Evolutionary conservation across 2,797 vertebrate species (phyloP).

Genomic region (Poecilia wingei): DNA sequence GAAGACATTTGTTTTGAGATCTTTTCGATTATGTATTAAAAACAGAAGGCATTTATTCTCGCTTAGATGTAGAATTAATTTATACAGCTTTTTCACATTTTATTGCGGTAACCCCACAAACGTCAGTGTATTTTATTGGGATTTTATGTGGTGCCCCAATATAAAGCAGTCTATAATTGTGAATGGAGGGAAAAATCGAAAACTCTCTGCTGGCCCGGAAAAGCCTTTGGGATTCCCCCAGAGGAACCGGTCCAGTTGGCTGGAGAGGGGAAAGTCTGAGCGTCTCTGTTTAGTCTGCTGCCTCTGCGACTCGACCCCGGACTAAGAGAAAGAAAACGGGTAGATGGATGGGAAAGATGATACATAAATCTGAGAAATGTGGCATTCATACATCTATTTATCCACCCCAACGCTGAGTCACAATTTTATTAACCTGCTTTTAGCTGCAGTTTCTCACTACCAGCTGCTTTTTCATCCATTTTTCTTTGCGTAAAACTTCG

Average conservation of each 20-base stretch:
- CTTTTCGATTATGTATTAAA: neutral
- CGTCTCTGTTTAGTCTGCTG: neutral
- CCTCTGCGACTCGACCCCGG: neutral
- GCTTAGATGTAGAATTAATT: neutral
- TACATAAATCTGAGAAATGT: neutral
- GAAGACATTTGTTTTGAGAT: neutral
- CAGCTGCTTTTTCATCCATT: neutral
- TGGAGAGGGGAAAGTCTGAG: neutral
- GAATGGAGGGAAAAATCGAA: neutral
- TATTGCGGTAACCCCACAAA: neutral
- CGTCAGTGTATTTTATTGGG: neutral
- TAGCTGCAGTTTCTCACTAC: neutral
- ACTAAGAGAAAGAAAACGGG: neutral
- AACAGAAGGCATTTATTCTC: neutral
- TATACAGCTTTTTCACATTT: neutral
- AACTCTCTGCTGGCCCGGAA: neutral
- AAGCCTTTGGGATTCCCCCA: neutral
- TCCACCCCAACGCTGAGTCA: neutral
- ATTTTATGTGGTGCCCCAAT: neutral
- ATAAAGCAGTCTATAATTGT: neutral
- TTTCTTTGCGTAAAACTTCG: neutral
- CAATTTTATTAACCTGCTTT: neutral
- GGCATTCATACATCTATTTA: neutral
- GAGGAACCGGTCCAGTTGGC: neutral
- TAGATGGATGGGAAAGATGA: neutral